Evolutionary conservation across 2,797 vertebrate species (phyloP), one percentile per base, ranked within the genome.

Genomic region (Semaprochilodus insignis): DNA sequence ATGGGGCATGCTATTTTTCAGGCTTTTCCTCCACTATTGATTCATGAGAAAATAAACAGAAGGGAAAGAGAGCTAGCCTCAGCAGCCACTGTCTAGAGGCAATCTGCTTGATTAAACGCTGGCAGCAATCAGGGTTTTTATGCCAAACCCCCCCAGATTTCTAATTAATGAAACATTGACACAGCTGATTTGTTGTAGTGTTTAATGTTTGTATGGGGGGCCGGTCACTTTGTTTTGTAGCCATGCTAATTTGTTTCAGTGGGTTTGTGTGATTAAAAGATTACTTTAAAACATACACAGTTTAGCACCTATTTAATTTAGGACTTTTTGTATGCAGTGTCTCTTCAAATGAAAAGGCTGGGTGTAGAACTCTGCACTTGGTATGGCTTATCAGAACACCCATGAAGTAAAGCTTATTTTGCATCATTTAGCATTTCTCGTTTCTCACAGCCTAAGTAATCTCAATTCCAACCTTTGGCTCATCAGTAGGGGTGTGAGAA

Each of bases 31-130:
- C 66, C 52, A n/a, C 77, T 74, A 80, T 70, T 70, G 55, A 87
- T 81, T 62, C 27, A 83, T 25, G 51, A 77, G 51, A 59, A 52
- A 27, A 54, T 87, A 69, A 82, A 82, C 40, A 78, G 62, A 62
- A 81, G 73, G 65, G 27, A 83, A 80, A 48, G 48, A 48, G 23
- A 77, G 67, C 21, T 59, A n/a, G 21, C 13, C 59, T 55, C 77
- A 34, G 80, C 34, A 40, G 44, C 73, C 21, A 63, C 66, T 72
- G 81, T 79, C 75, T 74, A 80, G 78, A 84, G 81, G 83, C 81
- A 82, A 82, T 80, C 80, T 82, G 60, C 17, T 57, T 78, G 85
- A 88, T 86, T 81, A 88, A 86, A 82, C 62, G 21, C 69, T 79
- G 72, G 62, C 81, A 78, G 74, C 25, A 69, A 78, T 36, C 48